Conservation (phyloP, 2,113 vertebrate species). For the Heterocephalus glaber region DNA sequence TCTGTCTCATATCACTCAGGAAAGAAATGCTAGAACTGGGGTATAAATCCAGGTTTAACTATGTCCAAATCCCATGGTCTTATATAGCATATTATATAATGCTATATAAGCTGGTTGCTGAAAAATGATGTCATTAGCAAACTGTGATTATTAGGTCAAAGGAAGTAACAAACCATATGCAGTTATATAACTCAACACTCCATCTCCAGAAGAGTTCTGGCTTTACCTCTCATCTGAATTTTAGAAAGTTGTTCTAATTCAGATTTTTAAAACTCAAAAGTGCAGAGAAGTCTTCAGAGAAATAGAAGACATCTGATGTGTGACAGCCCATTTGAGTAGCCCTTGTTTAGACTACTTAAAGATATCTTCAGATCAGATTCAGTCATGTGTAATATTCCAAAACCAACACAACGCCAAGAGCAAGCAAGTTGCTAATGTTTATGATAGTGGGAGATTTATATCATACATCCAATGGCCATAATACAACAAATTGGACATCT, state of each 20-base stretch:
- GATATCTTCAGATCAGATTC: background rate
- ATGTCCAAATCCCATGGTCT: background rate
- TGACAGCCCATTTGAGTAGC: background rate
- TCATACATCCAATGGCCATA: background rate
- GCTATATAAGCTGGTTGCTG: background rate
- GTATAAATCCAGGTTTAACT: background rate
- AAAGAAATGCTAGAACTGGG: background rate
- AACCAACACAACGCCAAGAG: conserved; percentile 27
- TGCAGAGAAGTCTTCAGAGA: background rate
- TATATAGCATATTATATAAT: background rate
- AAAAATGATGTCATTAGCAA: background rate
- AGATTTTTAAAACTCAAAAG: background rate
- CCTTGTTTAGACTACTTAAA: background rate
- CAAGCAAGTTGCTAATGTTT: background rate
- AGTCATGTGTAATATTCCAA: background rate
- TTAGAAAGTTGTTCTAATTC: background rate
- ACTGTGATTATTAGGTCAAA: background rate
- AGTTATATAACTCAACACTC: background rate
- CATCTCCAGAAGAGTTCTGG: background rate
- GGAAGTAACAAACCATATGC: background rate
- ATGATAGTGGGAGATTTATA: background rate
- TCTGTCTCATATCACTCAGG: background rate
- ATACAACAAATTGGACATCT: background rate
- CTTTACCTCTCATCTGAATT: background rate
- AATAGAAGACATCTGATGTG: background rate